Conservation (phyloP, 2,797 vertebrate species). For the Manis javanica region DNA sequence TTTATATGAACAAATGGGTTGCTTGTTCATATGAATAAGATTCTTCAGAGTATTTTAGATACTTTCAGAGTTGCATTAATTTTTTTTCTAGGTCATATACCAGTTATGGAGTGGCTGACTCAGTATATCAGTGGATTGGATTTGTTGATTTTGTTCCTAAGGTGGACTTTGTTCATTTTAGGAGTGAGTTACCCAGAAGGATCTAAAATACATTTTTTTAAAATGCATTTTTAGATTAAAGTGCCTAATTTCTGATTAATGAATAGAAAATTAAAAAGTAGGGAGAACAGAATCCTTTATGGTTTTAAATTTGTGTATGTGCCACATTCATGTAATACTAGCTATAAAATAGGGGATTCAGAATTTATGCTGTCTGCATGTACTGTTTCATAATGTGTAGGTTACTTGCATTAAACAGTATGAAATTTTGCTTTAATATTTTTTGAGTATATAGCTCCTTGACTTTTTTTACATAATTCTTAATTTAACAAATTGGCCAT, state of each 20-base stretch:
- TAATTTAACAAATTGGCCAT: not conserved
- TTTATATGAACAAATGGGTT: not conserved
- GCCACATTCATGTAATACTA: conserved; percentile 25
- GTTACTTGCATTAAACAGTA: not conserved
- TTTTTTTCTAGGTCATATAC: conserved; percentile 6
- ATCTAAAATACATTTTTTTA: conserved; percentile 56
- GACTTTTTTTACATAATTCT: conserved; percentile 11
- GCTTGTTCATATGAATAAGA: not conserved
- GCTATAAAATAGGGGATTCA: not conserved
- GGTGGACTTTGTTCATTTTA: conserved; percentile 29
- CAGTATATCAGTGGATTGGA: not conserved
- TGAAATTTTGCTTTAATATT: not conserved
- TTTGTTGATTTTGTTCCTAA: conserved; percentile 34
- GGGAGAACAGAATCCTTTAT: conserved; percentile 41
- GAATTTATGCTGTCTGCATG: not conserved
- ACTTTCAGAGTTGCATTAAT: not conserved
- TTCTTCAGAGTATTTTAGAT: not conserved
- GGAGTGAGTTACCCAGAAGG: conserved; percentile 44
- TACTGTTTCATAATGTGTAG: not conserved
- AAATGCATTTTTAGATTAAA: conserved; percentile 70
- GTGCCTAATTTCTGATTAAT: conserved; percentile 72
- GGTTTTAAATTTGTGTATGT: conserved; percentile 18
- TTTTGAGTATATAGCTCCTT: not conserved
- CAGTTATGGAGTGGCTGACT: conserved; percentile 6
- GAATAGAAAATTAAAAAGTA: conserved; percentile 53